A percentile compares a stretch with the other conserved stretches of the same genome.
These are phyloP conservation scores for Argyra leucocephala DNA, from an alignment of 2,888 invertebrate genomes.

Conservation along the genomic window DNA sequence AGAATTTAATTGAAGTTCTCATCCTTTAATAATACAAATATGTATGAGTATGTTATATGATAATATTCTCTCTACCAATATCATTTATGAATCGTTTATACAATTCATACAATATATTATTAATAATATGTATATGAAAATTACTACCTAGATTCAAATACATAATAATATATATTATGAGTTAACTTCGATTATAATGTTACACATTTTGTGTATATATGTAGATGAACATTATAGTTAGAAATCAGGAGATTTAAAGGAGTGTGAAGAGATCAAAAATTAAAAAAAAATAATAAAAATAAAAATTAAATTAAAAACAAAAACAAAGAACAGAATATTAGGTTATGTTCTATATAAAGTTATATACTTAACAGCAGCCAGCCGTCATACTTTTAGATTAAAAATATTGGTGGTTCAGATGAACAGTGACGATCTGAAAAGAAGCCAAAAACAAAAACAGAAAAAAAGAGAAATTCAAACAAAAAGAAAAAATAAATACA, in stretches of 20 bases:
- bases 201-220: background rate
- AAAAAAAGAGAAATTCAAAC: background rate
- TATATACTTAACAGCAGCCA: background rate
- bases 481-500: background rate
- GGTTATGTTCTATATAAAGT: conserved; percentile 2
- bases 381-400: background rate
- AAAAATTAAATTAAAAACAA: background rate
- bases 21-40: background rate
- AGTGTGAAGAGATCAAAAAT: background rate
- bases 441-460: background rate
- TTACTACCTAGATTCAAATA: too few relatives aligned
- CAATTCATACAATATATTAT: too few relatives aligned
- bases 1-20: conserved; percentile 3
- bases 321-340: background rate
- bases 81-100: too few relatives aligned
- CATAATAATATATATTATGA: background rate
- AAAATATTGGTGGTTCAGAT: conserved; percentile 6
- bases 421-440: background rate
- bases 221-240: too few relatives aligned
- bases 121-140: too few relatives aligned
- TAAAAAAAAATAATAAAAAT: background rate
- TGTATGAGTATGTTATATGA: too few relatives aligned
- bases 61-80: too few relatives aligned
- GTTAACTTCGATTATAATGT: background rate
- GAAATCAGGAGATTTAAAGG: background rate